Base-by-base conservation (phyloP, 2,888 invertebrate species). In the Drosophila niveifrons region DNA sequence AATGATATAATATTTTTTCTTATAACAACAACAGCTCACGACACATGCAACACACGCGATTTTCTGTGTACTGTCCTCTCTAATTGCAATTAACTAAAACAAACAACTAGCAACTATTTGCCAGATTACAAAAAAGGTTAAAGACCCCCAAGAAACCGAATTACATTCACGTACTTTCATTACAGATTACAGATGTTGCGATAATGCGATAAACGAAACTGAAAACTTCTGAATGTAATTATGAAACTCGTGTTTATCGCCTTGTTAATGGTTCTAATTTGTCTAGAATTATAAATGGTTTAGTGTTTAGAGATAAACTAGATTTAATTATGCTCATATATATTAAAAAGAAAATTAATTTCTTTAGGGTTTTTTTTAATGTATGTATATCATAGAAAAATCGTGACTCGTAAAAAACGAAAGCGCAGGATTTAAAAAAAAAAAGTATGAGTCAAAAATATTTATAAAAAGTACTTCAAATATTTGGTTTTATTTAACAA, bases 1-100 rank as follows among this genome's bases (percentile, higher is more conserved):
- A 53, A 69, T 69, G 73, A 69, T 75, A 61, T 65, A 75, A 75
- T 64, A n/a, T 36, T n/a, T 36, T 31, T 10, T 31, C 15, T 13
- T 58, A 56, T 62, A 68, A 75, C 48, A 68, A 75, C 48, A 61
- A 62, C 23, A 23, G 43, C 61, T 9, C 56, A 44, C 47, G 61
- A 55, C 64, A 55, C 64, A 67, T 17, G 63, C 63, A 58, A 36
- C 41, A 18, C 78, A 70, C 79, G 75, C 74, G 34, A 78, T 56
- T 41, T 31, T 23, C 6, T 36, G 36, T 36, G 36, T 36, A n/a
- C n/a, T 36, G 36, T 34, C 23, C 23, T 23, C 15, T 8, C 18
- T 59, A 66, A 65, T 36, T 43, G 66, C 34, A 79, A 76, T 76
- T 76, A 79, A 44, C 50, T 51, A 59, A 70, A 74, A 48, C 51